These are phyloP conservation scores for Melanerpes aurifrons DNA, from an alignment of 2,113 vertebrate genomes.

Conservation along the genomic window DNA sequence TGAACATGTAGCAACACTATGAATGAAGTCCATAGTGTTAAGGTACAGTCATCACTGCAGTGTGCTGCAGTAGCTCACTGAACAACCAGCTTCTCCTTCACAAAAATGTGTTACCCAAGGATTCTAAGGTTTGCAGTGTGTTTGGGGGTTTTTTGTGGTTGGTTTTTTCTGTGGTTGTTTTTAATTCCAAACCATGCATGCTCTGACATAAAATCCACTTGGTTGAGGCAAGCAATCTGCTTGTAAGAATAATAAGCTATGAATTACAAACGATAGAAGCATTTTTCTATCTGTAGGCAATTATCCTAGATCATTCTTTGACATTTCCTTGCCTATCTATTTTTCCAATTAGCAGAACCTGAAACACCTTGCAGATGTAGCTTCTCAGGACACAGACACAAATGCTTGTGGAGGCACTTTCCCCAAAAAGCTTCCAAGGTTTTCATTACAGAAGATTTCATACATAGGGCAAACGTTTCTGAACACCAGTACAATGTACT, in stretches of 20 bases:
- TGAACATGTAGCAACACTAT: neutral
- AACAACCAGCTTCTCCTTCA: neutral
- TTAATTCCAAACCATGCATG: neutral
- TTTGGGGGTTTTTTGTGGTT: neutral
- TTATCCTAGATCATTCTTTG: neutral
- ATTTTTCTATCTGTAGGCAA: neutral
- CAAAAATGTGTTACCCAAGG: neutral
- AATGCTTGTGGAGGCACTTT: slow-evolving; percentile 52
- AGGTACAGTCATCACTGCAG: neutral
- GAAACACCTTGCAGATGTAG: slow-evolving; percentile 2
- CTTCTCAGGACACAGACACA: slow-evolving; percentile 44
- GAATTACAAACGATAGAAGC: neutral
- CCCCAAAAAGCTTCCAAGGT: slow-evolving; percentile 16
- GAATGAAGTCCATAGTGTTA: neutral
- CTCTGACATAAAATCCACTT: neutral
- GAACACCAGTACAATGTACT: neutral
- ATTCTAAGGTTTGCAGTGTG: neutral
- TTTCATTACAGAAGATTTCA: neutral
- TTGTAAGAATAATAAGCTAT: neutral
- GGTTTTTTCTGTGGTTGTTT: neutral
- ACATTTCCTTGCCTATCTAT: neutral
- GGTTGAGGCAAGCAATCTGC: slow-evolving; percentile 1
- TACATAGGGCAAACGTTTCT: neutral
- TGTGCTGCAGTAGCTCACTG: neutral
- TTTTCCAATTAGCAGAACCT: slow-evolving; percentile 14